These are phyloP conservation scores for Laspeyria flexula DNA, from an alignment of 2,888 invertebrate genomes.

Conservation along the genomic window DNA sequence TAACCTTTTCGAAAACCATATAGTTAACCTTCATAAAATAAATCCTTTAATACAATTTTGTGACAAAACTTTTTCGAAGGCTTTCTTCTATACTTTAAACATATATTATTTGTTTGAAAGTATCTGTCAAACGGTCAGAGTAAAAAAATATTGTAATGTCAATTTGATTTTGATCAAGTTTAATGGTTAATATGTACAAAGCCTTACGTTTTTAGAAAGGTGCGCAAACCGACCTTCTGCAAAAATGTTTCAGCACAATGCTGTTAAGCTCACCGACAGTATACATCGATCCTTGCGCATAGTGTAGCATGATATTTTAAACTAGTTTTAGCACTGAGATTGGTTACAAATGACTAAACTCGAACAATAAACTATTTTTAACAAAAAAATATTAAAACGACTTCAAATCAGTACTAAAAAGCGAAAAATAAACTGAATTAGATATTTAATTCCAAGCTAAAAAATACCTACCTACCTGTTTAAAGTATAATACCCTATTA, in stretches of 20 bases:
- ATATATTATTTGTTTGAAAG: neutral
- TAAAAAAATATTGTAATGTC: neutral
- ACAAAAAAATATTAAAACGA: slow-evolving; percentile 4
- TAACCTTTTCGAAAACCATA: no score
- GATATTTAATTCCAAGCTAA: no score
- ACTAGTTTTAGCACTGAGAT: slow-evolving; percentile 29
- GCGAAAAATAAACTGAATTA: no score
- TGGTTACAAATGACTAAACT: slow-evolving; percentile 35
- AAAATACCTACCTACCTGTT: no score
- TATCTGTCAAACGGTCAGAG: neutral
- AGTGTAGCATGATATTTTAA: slow-evolving; percentile 40
- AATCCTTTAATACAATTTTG: neutral
- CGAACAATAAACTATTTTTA: no score
- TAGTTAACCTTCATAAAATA: neutral
- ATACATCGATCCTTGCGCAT: slow-evolving; percentile 36
- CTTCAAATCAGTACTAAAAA: no score
- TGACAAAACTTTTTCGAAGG: neutral
- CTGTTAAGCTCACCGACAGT: slow-evolving; percentile 19
- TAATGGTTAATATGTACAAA: slow-evolving; percentile 9
- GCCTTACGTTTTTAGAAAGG: slow-evolving; percentile 9
- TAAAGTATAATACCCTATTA: no score
- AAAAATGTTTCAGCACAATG: slow-evolving; percentile 26
- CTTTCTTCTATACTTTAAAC: neutral
- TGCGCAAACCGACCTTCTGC: slow-evolving; percentile 19
- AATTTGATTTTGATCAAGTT: neutral